These are phyloP conservation scores for Turritopsis dohrnii DNA, from an alignment of 30 jellyfish, hydroid and myxozoan genomes.

Conservation along the genomic window DNA sequence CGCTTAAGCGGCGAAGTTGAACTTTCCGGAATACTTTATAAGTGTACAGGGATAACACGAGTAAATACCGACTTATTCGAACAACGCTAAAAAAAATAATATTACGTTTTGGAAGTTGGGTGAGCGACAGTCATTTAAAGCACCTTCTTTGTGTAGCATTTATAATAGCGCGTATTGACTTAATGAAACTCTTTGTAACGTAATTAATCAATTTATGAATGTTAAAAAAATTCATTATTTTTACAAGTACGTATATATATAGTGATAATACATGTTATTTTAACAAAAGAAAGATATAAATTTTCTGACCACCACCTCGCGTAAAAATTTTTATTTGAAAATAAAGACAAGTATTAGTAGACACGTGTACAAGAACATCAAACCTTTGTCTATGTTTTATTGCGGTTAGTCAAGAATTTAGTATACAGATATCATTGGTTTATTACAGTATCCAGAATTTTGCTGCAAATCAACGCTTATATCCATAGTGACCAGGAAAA, in stretches of 20 bases:
- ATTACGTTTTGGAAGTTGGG: constrained; percentile 8
- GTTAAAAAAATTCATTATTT: background rate
- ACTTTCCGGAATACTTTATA: constrained; percentile 34
- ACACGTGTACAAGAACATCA: background rate
- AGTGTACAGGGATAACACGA: constrained; percentile 20
- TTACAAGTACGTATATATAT: background rate
- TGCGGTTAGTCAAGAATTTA: background rate
- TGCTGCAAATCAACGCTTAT: background rate
- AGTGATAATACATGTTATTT: background rate
- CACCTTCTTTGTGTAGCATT: background rate
- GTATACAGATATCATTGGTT: background rate
- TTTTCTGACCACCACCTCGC: background rate
- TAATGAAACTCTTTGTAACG: background rate
- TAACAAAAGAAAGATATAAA: background rate
- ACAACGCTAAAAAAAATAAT: constrained; percentile 21
- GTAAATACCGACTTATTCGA: constrained; percentile 29
- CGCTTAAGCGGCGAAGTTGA: constrained; percentile 21
- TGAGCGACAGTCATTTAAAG: background rate
- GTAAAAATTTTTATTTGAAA: background rate
- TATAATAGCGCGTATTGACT: background rate
- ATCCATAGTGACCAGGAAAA: background rate
- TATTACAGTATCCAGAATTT: background rate
- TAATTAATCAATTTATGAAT: background rate
- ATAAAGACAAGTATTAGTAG: background rate
- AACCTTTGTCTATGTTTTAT: background rate